These are phyloP conservation scores for Peromyscus maniculatus DNA, from an alignment of 2,113 vertebrate genomes.

Conservation along the genomic window DNA sequence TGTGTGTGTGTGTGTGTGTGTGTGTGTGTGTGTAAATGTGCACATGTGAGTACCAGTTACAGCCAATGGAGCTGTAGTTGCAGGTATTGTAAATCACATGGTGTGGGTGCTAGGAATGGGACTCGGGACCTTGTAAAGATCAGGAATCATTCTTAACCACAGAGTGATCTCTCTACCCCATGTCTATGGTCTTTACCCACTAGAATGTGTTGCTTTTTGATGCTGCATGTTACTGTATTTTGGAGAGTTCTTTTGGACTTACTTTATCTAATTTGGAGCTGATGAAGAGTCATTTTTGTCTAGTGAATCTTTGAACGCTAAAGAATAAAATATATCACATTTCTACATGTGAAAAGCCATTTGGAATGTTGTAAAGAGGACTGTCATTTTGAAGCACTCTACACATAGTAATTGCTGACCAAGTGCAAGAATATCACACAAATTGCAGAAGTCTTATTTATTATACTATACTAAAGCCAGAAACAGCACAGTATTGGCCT, in stretches of 20 bases:
- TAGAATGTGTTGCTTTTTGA: slow-evolving; percentile 23
- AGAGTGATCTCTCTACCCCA: background rate
- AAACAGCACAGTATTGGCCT: slow-evolving; percentile 66
- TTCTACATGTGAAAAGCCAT: slow-evolving; percentile 51
- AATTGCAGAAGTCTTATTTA: slow-evolving; percentile 80
- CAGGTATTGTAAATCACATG: background rate
- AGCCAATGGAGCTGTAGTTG: background rate
- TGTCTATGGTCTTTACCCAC: slow-evolving; percentile 33
- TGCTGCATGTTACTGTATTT: slow-evolving; percentile 64
- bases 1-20: background rate
- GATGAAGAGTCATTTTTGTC: slow-evolving; percentile 74
- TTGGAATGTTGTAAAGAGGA: slow-evolving; percentile 54
- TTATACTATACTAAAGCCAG: slow-evolving; percentile 73
- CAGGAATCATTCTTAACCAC: background rate
- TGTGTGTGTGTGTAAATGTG: background rate
- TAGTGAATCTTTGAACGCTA: slow-evolving; percentile 64
- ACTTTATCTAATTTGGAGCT: slow-evolving; percentile 65
- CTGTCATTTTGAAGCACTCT: slow-evolving; percentile 33
- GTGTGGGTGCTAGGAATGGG: background rate
- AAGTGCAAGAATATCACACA: slow-evolving; percentile 66
- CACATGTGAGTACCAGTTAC: background rate
- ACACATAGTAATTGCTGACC: slow-evolving; percentile 53
- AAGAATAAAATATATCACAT: slow-evolving; percentile 68
- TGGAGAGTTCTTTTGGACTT: slow-evolving; percentile 66
- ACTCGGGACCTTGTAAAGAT: too few relatives aligned